Percentiles rank a stretch among this genome's conserved stretches.
Evolutionary conservation across 2,888 invertebrate species (phyloP).

Genomic region (Leptinotarsa tumamoca): DNA sequence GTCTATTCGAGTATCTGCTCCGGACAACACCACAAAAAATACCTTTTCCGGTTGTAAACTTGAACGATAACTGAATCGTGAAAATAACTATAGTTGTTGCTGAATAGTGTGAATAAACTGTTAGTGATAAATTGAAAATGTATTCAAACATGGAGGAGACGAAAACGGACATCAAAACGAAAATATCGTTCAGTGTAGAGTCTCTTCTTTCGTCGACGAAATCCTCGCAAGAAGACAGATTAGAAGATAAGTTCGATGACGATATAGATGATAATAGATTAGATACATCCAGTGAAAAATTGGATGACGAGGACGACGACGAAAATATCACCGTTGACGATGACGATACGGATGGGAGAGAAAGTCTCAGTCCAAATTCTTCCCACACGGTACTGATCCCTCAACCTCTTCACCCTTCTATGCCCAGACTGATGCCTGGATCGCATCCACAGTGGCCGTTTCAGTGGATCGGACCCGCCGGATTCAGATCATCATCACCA

Average conservation of each 20-base stretch:
- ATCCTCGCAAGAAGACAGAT: constrained; percentile 38
- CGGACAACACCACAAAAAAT: constrained; percentile 48
- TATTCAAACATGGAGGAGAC: constrained; percentile 61
- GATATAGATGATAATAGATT: constrained; percentile 52
- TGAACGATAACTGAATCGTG: constrained; percentile 24
- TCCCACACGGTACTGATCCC: constrained; percentile 75
- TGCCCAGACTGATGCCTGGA: constrained; percentile 70
- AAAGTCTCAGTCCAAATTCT: constrained; percentile 68
- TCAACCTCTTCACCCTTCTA: constrained; percentile 73
- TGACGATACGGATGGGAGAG: constrained; percentile 65
- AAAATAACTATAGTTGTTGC: constrained; percentile 19
- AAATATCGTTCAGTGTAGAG: constrained; percentile 82
- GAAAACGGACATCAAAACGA: constrained; percentile 69
- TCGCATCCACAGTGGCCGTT: constrained; percentile 74
- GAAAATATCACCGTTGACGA: constrained; percentile 63
- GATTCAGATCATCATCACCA: constrained; percentile 73
- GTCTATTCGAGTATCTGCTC: constrained; percentile 50
- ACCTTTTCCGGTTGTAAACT: constrained; percentile 26
- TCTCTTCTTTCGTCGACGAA: constrained; percentile 68
- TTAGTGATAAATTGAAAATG: constrained; percentile 38
- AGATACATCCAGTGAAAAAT: constrained; percentile 61
- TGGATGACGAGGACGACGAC: constrained; percentile 66
- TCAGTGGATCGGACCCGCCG: constrained; percentile 73
- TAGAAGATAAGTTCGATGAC: constrained; percentile 50
- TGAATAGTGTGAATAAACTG: constrained; percentile 34